phyloP scores from a whole-genome alignment of 37 sponge, comb jelly and placozoan genomes.

The Oscarella lobularis region DNA sequence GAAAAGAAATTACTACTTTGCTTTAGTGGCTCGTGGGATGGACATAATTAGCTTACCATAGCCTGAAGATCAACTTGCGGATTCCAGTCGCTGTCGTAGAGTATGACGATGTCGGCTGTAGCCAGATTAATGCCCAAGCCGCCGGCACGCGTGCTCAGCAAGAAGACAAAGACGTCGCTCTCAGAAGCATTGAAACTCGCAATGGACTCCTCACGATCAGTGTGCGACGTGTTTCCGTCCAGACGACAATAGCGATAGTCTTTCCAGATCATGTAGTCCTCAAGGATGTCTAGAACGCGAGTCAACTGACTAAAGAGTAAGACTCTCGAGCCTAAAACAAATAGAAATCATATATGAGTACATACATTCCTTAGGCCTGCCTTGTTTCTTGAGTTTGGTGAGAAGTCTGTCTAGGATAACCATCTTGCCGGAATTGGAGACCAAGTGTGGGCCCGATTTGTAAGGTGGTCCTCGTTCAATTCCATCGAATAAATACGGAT shows the following conservation, averaged over 20 bases:
- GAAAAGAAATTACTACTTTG: too few species aligned
- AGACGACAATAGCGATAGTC: conserved; percentile 82
- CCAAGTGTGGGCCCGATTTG: conserved; percentile 87
- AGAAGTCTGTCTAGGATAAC: conserved; percentile 77
- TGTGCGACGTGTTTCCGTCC: conserved; percentile 87
- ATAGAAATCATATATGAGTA: not conserved
- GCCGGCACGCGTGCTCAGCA: conserved; percentile 93
- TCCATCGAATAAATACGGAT: conserved; percentile 98
- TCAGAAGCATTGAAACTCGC: conserved; percentile 74
- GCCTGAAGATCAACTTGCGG: conserved; percentile 45
- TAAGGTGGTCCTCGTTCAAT: conserved; percentile 99
- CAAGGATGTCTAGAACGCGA: conserved; percentile 89
- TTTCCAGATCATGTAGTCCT: conserved; percentile 97
- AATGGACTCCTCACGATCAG: conserved; percentile 72
- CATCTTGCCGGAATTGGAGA: conserved; percentile 81
- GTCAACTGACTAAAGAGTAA: conserved; percentile 97
- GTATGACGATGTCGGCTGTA: conserved; percentile 84
- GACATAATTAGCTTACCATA: conserved; percentile 5
- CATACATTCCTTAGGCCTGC: conserved; percentile 7
- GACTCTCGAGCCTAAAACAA: conserved; percentile 60
- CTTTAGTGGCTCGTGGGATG: too few species aligned
- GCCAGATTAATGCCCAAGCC: conserved; percentile 98
- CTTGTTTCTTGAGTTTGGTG: conserved; percentile 52
- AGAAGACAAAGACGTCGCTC: conserved; percentile 86
- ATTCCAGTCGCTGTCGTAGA: conserved; percentile 98